Base-by-base conservation (phyloP, 2,113 vertebrate genomes). In the Perca schrenkii region DNA sequence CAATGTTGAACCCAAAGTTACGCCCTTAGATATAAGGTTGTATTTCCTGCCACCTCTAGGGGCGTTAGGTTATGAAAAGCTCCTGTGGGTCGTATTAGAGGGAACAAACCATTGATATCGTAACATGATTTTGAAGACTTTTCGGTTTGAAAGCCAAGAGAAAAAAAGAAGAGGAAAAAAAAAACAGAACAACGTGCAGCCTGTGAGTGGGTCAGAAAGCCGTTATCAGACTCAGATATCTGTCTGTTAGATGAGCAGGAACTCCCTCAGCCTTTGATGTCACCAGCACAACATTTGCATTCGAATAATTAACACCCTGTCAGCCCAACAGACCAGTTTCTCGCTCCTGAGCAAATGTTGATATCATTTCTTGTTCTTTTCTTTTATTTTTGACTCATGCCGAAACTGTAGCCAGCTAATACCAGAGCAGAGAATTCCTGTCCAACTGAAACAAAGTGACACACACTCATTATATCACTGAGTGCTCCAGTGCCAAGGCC, bases 201-300 rank as follows among this genome's bases (percentile, higher is more conserved):
- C 60, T 28, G 81, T 12, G 71, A 73, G 34, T 4, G 34, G 36
- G 21, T 62, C 69, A 46, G 53, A 82, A 40, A 54, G 17, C 77
- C 50, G 46, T 43, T 83, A 89, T 87, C 84, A 74, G 71, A 60
- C 16, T 12, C 47, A 52, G 63, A 64, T 74, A 61, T 83, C 76
- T 62, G 58, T 80, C 61, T 53, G 75, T 65, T 47, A 57, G 54
- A 7, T 1, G 68, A 54, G 25, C 74, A 79, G 71, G 65, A 88
- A 74, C 58, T 72, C 52, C 13, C 58, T 52, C 82, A 25, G 15
- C 64, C 77, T 87, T 79, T 87, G 78, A 89, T 77, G 75, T 67
- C 54, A 19, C 10, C 6, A 21, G 13, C 0, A n/a, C 15, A 6
- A 16, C 82, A 82, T 93, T 92, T 89, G 67, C 88, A 86, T 92